Percentiles rank a stretch among this genome's conserved stretches.
phyloP scores from a whole-genome alignment of 2,888 invertebrate species.

The Folsomia candida region DNA sequence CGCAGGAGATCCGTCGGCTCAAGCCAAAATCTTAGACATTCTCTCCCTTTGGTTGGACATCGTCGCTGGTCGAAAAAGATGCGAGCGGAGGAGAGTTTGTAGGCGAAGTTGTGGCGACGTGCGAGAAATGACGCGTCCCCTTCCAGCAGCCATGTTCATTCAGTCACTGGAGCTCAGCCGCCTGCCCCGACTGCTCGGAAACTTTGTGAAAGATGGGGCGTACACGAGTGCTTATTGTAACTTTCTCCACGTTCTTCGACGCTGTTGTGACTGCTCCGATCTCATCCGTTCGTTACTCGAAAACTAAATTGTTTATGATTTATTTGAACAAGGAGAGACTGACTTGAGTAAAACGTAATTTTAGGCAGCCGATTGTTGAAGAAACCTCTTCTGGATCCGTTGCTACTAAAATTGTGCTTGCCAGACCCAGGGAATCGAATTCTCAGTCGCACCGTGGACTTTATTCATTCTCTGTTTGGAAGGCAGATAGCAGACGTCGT shows the following conservation, averaged over 20 bases:
- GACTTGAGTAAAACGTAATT: no score
- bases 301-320: not conserved
- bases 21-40: slow-evolving; percentile 22
- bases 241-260: slow-evolving; percentile 28
- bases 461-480: slow-evolving; percentile 34
- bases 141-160: slow-evolving; percentile 17
- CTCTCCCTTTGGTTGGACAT: slow-evolving; percentile 25
- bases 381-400: slow-evolving; percentile 30
- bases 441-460: slow-evolving; percentile 30
- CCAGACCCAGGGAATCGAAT: slow-evolving; percentile 28
- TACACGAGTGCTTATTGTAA: slow-evolving; percentile 21
- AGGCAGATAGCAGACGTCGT: not conserved
- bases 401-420: slow-evolving; percentile 29
- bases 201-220: slow-evolving; percentile 21
- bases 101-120: not conserved
- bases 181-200: slow-evolving; percentile 19
- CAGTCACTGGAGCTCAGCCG: slow-evolving; percentile 25
- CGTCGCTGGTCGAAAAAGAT: not conserved
- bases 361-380: slow-evolving; percentile 17
- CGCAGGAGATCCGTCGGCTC: slow-evolving; percentile 1
- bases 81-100: not conserved
- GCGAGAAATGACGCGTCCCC: not conserved
- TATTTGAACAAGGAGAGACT: not conserved
- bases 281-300: slow-evolving; percentile 26
- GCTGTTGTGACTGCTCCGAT: slow-evolving; percentile 34